Evolutionary conservation across 2,113 vertebrate species (phyloP).

Genomic region (Jaculus jaculus): DNA sequence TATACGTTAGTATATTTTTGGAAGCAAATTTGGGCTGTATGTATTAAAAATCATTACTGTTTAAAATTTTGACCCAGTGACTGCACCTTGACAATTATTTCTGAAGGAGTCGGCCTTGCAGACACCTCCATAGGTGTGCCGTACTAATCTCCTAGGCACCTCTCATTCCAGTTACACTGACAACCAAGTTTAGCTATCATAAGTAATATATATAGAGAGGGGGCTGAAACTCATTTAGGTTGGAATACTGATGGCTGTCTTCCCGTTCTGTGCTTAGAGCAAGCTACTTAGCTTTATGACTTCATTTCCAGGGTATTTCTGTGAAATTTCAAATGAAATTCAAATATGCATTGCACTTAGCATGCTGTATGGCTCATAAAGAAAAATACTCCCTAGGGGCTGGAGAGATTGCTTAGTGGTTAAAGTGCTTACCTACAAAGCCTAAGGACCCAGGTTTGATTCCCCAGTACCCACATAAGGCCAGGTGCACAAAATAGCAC

Average conservation of each 20-base stretch:
- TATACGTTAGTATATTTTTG: neutral
- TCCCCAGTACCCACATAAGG: too few relatives aligned
- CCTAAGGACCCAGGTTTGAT: too few relatives aligned
- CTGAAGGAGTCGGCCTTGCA: neutral
- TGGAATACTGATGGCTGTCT: rapidly evolving
- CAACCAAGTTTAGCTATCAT: neutral
- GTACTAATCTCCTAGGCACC: neutral
- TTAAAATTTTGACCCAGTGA: neutral
- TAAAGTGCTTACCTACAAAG: too few relatives aligned
- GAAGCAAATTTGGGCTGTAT: neutral
- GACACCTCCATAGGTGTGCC: neutral
- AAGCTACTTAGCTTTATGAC: neutral
- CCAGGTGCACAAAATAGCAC: too few relatives aligned
- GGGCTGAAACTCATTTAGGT: neutral
- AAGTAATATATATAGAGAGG: rapidly evolving
- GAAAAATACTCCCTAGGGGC: neutral
- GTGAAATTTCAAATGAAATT: neutral
- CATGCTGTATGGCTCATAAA: neutral
- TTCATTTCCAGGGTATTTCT: neutral
- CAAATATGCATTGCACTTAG: neutral
- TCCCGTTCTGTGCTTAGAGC: neutral
- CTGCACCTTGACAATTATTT: neutral
- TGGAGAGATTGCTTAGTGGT: too few relatives aligned
- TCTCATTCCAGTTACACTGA: neutral
- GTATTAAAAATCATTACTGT: neutral